These are phyloP conservation scores for Pelodiscus sinensis DNA, from an alignment of 2,113 vertebrate genomes.

Conservation along the genomic window DNA sequence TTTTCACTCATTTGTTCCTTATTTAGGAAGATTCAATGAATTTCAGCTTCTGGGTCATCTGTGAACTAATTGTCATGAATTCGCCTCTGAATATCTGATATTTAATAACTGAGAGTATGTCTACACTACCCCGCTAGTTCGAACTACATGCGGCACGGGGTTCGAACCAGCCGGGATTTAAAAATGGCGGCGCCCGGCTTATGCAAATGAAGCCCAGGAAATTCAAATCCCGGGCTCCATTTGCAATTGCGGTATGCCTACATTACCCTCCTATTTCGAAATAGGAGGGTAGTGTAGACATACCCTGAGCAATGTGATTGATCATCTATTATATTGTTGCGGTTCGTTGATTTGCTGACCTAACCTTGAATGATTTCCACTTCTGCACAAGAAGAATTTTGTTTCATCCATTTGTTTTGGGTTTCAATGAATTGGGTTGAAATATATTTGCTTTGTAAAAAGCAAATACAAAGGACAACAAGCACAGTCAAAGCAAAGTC, in stretches of 20 bases:
- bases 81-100: accelerated
- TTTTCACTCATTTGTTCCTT: accelerated
- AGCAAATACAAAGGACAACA: accelerated
- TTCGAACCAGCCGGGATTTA: no score
- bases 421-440: not conserved
- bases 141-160: no score
- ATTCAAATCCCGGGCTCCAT: no score
- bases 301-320: accelerated
- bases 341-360: not conserved
- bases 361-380: not conserved
- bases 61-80: accelerated
- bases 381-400: not conserved
- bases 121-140: no score
- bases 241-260: no score
- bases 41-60: not conserved
- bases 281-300: no score
- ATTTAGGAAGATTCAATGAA: not conserved
- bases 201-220: no score
- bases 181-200: no score
- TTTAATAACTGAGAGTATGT: accelerated
- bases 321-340: not conserved
- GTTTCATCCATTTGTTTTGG: not conserved
- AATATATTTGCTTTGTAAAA: not conserved
- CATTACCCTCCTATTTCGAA: no score
- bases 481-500: not conserved